Evolutionary conservation across 1,140 invertebrate genomes (phyloP).

Genomic region (Sminthurinus signatus): DNA sequence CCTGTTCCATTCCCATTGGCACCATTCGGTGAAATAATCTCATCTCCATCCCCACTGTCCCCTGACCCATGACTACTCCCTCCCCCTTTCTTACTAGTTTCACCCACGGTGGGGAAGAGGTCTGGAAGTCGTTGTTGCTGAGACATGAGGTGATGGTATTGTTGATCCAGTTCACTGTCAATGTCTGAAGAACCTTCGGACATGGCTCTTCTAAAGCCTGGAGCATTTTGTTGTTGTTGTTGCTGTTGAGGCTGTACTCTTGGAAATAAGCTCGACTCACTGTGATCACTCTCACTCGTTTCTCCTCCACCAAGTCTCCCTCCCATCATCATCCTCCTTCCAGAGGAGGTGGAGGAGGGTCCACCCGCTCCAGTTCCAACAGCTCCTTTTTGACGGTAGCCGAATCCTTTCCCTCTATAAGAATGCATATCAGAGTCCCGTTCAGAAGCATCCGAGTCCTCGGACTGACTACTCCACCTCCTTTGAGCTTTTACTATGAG

Average conservation of each 20-base stretch:
- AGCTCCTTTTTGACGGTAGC: conserved; percentile 23
- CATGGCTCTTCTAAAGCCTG: conserved; percentile 21
- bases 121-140: conserved; percentile 44
- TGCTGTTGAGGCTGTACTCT: conserved; percentile 1
- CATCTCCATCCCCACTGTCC: background rate
- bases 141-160: too few species aligned
- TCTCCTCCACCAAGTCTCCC: conserved; percentile 20
- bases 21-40: conserved; percentile 28
- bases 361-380: background rate
- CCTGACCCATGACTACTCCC: conserved; percentile 3
- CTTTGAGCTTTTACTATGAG: conserved; percentile 64
- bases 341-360: background rate
- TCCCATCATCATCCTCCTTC: too few species aligned
- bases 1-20: conserved; percentile 37
- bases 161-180: conserved; percentile 47
- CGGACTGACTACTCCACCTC: conserved; percentile 55
- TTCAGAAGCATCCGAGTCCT: conserved; percentile 38
- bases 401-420: conserved; percentile 28
- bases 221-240: conserved; percentile 6
- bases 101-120: conserved; percentile 66
- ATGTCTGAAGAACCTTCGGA: conserved; percentile 30
- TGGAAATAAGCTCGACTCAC: conserved; percentile 32
- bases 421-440: conserved; percentile 2
- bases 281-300: conserved; percentile 34
- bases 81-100: conserved; percentile 53